These are phyloP conservation scores for Dallia pectoralis DNA, from an alignment of 2,797 vertebrate species.

Conservation along the genomic window DNA sequence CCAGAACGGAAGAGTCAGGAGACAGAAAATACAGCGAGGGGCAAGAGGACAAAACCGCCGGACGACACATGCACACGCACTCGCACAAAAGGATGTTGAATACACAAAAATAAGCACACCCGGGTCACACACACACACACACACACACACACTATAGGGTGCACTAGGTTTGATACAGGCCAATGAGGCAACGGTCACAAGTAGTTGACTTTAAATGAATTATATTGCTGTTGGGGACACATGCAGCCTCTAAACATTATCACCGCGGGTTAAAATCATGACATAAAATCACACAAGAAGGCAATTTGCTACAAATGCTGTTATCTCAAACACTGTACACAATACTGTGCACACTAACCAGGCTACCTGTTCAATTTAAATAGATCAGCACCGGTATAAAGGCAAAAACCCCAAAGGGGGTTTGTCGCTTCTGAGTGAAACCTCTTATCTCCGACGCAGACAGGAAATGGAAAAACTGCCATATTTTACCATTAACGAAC, in stretches of 20 bases:
- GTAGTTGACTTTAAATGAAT: background rate
- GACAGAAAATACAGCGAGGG: constrained; percentile 36
- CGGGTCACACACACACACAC: background rate
- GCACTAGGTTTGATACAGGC: background rate
- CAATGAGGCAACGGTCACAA: background rate
- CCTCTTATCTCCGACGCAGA: too few species aligned
- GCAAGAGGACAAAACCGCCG: constrained; percentile 53
- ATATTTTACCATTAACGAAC: too few species aligned
- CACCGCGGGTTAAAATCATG: background rate
- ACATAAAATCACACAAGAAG: background rate
- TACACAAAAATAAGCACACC: constrained; percentile 8
- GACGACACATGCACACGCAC: constrained; percentile 13
- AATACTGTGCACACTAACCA: too few species aligned
- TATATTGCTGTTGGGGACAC: background rate
- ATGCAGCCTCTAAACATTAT: too few species aligned
- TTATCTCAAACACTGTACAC: too few species aligned
- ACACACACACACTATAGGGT: background rate
- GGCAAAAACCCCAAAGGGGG: too few species aligned
- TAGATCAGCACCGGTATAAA: too few species aligned
- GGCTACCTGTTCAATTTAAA: too few species aligned
- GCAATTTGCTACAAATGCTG: too few species aligned
- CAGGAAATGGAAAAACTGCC: too few species aligned
- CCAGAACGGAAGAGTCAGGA: constrained; percentile 47
- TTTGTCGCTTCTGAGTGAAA: too few species aligned
- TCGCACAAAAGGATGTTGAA: constrained; percentile 22